These are phyloP conservation scores for Pardosa pseudoannulata DNA, from an alignment of 2,888 invertebrate species.

Conservation along the genomic window DNA sequence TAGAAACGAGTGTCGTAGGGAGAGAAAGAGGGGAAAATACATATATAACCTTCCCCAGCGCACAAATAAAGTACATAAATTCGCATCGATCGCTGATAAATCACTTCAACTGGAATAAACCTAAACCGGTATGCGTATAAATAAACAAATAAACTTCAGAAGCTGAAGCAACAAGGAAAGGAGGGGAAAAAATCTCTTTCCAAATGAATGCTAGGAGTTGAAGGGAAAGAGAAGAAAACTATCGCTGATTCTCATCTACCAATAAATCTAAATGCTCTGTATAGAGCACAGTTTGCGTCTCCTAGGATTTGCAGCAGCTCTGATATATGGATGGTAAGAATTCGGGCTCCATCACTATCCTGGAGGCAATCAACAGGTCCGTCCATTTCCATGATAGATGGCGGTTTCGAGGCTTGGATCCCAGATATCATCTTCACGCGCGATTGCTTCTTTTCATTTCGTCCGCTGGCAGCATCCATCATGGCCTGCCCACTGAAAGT, in stretches of 20 bases:
- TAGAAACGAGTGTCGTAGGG: neutral
- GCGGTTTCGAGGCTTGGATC: conserved; percentile 48
- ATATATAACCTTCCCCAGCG: neutral
- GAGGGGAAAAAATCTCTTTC: neutral
- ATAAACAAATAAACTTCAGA: conserved; percentile 58
- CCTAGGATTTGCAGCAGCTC: conserved; percentile 33
- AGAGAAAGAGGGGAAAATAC: neutral
- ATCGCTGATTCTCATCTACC: conserved; percentile 59
- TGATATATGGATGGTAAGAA: conserved; percentile 63
- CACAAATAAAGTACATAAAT: conserved; percentile 42
- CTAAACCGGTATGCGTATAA: conserved; percentile 26
- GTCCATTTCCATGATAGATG: conserved; percentile 69
- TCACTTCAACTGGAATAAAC: conserved; percentile 53
- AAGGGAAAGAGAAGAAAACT: conserved; percentile 25
- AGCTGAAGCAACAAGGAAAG: neutral
- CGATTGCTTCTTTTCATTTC: conserved; percentile 65
- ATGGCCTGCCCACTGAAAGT: conserved; percentile 16
- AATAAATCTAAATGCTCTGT: conserved; percentile 64
- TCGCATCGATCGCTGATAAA: conserved; percentile 63
- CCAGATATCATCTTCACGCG: conserved; percentile 65
- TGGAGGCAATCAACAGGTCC: conserved; percentile 67
- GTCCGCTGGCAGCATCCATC: conserved; percentile 45
- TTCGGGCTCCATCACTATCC: conserved; percentile 36
- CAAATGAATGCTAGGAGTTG: conserved; percentile 1
- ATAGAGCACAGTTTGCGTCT: conserved; percentile 39